A percentile compares a stretch with the other conserved stretches of the same genome.
Evolutionary conservation across 2,797 vertebrate species (phyloP).

Genomic region (Macropus fuliginosus): DNA sequence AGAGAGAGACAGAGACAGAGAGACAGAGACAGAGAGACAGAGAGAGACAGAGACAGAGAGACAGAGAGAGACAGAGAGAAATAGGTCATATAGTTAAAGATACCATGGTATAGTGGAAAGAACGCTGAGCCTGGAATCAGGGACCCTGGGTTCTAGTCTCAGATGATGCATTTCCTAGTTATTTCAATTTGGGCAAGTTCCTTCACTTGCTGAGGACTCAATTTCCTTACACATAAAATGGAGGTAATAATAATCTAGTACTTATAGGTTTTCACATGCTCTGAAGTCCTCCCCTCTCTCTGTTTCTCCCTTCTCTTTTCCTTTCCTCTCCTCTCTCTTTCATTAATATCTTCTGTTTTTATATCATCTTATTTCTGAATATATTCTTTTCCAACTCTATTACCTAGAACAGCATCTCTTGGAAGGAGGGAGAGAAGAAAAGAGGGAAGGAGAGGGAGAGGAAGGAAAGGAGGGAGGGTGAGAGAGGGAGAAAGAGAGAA

Average conservation of each 20-base stretch:
- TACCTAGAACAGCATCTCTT: neutral
- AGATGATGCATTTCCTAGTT: neutral
- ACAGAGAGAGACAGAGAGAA: too few species aligned
- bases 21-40: too few species aligned
- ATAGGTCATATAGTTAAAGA: neutral
- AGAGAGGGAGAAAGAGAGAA: neutral
- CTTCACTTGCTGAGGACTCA: neutral
- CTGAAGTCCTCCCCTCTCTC: neutral
- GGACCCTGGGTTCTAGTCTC: neutral
- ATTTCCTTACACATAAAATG: neutral
- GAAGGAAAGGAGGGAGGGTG: neutral
- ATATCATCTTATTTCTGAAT: neutral
- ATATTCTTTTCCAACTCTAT: neutral
- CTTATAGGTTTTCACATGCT: neutral
- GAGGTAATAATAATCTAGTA: neutral
- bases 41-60: too few species aligned
- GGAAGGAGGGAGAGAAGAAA: neutral
- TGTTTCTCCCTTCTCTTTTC: neutral
- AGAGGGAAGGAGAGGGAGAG: too few species aligned
- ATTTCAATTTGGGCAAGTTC: neutral
- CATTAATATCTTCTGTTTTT: neutral
- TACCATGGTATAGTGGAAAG: neutral
- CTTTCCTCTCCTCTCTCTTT: neutral
- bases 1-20: too few species aligned
- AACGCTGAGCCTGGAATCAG: neutral